phyloP scores from a whole-genome alignment of 2,113 vertebrate species.

The Gallinago paraguaiae region DNA sequence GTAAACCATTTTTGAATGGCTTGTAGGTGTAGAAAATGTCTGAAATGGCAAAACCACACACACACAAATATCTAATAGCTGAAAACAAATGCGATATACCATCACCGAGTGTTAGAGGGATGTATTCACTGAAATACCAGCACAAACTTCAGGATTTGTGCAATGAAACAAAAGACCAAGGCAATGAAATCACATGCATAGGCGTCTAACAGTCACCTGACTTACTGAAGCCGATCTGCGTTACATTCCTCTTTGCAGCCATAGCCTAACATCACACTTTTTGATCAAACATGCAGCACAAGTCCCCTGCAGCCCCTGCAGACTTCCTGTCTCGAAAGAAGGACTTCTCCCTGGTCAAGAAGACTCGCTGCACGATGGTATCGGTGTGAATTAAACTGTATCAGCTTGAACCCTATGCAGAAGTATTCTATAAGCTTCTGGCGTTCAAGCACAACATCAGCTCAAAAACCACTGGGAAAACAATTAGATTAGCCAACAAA shows the following conservation, averaged over 20 bases:
- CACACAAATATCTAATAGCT: neutral
- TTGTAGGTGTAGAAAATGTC: conserved; percentile 73
- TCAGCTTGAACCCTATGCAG: neutral
- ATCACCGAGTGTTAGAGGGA: neutral
- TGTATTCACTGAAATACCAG: neutral
- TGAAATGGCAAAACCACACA: conserved; percentile 45
- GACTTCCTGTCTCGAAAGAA: neutral
- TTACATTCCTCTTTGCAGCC: rapidly evolving
- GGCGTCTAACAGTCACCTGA: neutral
- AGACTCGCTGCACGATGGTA: rapidly evolving
- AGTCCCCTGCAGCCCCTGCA: neutral
- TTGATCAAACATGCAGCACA: neutral
- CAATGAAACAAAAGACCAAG: neutral
- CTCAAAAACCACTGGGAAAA: neutral
- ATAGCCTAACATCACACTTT: neutral
- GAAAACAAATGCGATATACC: rapidly evolving
- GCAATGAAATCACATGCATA: neutral
- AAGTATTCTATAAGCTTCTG: neutral
- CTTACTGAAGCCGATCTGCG: neutral
- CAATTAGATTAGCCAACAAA: neutral
- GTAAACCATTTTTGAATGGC: conserved; percentile 85
- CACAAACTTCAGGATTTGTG: neutral
- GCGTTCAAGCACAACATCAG: neutral
- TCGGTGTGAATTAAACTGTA: neutral
- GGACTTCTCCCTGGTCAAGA: neutral